Conservation (phyloP, 2,113 vertebrate species). For the Xiphophorus couchianus region DNA sequence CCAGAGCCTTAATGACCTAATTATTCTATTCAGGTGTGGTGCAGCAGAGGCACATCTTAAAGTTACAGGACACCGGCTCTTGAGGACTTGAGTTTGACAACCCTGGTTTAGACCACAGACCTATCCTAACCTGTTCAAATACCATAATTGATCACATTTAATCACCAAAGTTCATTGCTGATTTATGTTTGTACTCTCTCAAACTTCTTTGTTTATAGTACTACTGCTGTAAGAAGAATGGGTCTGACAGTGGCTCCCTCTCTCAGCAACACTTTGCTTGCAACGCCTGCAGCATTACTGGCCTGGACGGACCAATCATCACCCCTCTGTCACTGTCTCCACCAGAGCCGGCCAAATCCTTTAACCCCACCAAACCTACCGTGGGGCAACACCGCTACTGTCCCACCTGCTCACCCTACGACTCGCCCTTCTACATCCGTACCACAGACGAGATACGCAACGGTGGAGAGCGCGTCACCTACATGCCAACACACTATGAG, state of each 20-base stretch:
- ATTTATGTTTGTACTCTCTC: not conserved
- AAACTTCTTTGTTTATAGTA: conserved; percentile 79
- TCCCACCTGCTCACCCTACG: conserved; percentile 88
- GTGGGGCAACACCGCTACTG: conserved; percentile 78
- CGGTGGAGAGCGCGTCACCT: conserved; percentile 88
- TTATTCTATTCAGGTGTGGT: too few species aligned
- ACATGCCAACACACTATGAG: conserved; percentile 85
- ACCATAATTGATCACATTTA: not conserved
- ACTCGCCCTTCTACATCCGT: conserved; percentile 91
- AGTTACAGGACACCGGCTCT: too few species aligned
- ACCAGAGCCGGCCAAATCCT: conserved; percentile 69
- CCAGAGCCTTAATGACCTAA: too few species aligned
- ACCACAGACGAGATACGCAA: conserved; percentile 89
- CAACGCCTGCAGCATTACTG: conserved; percentile 86
- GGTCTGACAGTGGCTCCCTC: conserved; percentile 83
- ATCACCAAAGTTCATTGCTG: not conserved
- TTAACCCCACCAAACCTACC: conserved; percentile 50
- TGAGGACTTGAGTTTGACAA: too few species aligned
- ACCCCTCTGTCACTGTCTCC: conserved; percentile 69
- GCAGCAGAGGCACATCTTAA: too few species aligned
- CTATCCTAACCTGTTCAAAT: too few species aligned
- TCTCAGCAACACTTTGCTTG: conserved; percentile 84
- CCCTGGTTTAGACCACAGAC: too few species aligned
- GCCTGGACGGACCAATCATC: conserved; percentile 79
- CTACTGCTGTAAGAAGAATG: conserved; percentile 98